Evolutionary conservation across 2,113 vertebrate species (phyloP).

Genomic region (Burhinus bistriatus): DNA sequence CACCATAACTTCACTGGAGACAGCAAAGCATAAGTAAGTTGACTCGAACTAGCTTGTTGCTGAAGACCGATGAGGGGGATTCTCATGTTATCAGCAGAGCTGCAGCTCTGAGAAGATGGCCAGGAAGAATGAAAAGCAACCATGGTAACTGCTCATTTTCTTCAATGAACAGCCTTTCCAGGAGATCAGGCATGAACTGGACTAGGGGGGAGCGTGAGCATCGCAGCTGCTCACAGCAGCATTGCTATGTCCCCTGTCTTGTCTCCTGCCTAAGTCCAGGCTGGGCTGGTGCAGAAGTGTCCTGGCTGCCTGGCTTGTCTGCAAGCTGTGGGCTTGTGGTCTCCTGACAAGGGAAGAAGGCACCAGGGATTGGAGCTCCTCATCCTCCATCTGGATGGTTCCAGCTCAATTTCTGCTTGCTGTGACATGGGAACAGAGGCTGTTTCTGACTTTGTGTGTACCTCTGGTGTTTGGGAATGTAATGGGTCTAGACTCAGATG

Average conservation of each 20-base stretch:
- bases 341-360: background rate
- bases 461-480: background rate
- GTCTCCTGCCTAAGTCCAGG: fast-evolving
- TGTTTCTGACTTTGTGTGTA: background rate
- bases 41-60: background rate
- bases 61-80: background rate
- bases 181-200: background rate
- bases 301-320: background rate
- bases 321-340: background rate
- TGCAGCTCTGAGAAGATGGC: conserved; percentile 2
- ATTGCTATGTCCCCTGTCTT: background rate
- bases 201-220: background rate
- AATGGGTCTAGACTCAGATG: background rate
- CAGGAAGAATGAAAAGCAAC: conserved; percentile 12
- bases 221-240: background rate
- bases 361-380: background rate
- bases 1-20: background rate
- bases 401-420: background rate
- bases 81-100: conserved; percentile 33
- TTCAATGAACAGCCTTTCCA: background rate
- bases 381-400: background rate
- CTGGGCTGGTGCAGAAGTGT: background rate
- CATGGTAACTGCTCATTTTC: conserved; percentile 12
- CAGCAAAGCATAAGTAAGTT: conserved; percentile 26
- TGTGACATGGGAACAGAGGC: background rate